These are phyloP conservation scores for Pseudomyrmex concolor DNA, from an alignment of 1,140 invertebrate genomes.

Conservation along the genomic window DNA sequence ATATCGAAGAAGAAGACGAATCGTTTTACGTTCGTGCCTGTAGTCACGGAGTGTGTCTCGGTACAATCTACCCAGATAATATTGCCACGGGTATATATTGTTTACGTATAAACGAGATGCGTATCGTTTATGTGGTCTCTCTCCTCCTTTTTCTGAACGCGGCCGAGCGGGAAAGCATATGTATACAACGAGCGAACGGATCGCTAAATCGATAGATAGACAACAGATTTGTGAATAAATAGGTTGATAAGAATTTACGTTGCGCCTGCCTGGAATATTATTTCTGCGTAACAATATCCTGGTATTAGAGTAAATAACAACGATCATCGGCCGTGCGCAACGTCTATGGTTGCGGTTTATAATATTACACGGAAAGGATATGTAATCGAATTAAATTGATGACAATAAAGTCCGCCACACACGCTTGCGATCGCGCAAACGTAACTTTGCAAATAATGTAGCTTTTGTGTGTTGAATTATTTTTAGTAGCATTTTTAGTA, in stretches of 20 bases:
- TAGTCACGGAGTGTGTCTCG: constrained; percentile 16
- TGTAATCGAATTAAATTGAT: constrained; percentile 52
- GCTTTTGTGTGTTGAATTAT: not conserved
- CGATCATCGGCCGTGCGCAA: constrained; percentile 16
- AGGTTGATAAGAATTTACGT: constrained; percentile 52
- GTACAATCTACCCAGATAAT: constrained; percentile 57
- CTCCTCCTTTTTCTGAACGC: not conserved
- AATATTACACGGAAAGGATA: constrained; percentile 1
- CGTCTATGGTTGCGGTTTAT: constrained; percentile 20
- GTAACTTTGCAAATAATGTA: constrained; percentile 30
- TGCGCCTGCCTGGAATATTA: constrained; percentile 20
- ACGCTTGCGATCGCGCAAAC: not conserved
- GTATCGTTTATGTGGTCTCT: constrained; percentile 17
- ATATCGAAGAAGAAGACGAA: constrained; percentile 57
- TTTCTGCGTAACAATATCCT: constrained; percentile 56
- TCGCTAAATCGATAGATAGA: constrained; percentile 27
- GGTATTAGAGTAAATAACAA: constrained; percentile 41
- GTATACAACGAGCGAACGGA: not conserved
- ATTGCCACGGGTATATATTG: constrained; percentile 66
- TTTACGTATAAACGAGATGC: constrained; percentile 46
- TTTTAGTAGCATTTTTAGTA: not conserved
- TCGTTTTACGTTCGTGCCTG: constrained; percentile 47
- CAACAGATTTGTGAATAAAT: constrained; percentile 36
- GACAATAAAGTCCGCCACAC: not conserved
- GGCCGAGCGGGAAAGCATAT: not conserved